These are phyloP conservation scores for Spea hammondii DNA, from an alignment of 2,797 vertebrate species.

Conservation along the genomic window DNA sequence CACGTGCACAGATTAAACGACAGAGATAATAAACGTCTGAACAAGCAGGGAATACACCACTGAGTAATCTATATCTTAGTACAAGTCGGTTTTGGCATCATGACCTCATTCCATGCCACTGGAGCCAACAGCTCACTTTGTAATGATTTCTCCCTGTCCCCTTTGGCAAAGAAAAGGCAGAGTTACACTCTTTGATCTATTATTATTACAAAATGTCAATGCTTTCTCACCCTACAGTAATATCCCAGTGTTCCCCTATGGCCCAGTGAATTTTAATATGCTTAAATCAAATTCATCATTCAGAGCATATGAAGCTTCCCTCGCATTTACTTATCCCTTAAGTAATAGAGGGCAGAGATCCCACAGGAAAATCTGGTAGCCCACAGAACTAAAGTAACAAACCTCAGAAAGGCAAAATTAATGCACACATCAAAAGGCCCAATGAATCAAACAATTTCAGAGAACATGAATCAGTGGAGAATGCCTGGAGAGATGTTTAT, in stretches of 20 bases:
- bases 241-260: background rate
- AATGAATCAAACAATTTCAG: slow-evolving; percentile 17
- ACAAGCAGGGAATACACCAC: background rate
- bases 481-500: slow-evolving; percentile 35
- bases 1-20: background rate
- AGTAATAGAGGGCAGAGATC: slow-evolving; percentile 7
- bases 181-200: slow-evolving; percentile 21
- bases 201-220: slow-evolving; percentile 21
- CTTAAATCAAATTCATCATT: slow-evolving; percentile 18
- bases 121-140: background rate
- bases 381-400: slow-evolving; percentile 3
- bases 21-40: background rate
- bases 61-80: background rate
- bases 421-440: slow-evolving; percentile 40
- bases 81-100: background rate
- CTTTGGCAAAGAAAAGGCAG: slow-evolving; percentile 5
- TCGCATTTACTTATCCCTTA: slow-evolving; percentile 5
- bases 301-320: background rate
- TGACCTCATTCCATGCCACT: background rate
- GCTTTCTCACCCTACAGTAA: background rate
- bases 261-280: slow-evolving; percentile 14
- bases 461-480: background rate
- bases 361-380: background rate
- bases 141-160: background rate
- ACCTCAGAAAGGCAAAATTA: slow-evolving; percentile 18